Conservation (phyloP, 2,888 invertebrate species). For the Pheosia tremula region DNA sequence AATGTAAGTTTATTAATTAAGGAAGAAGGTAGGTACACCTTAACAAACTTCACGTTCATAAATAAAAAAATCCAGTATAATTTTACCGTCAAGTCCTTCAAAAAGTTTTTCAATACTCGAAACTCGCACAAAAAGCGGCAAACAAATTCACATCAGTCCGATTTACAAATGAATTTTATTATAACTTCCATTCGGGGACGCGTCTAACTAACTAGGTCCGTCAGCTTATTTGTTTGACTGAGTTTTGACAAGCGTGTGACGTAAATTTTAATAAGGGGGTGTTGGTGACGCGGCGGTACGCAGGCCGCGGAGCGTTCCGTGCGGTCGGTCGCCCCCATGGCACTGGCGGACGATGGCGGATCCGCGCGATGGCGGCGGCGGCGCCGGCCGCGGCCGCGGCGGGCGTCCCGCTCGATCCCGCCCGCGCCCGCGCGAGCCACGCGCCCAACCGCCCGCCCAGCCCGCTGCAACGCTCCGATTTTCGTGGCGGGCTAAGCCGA, state of each 20-base stretch:
- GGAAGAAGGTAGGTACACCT: not conserved
- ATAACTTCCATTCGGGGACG: constrained; percentile 44
- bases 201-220: constrained; percentile 51
- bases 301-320: constrained; percentile 56
- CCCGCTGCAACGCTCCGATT: constrained; percentile 64
- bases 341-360: constrained; percentile 54
- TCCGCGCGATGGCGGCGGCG: constrained; percentile 25
- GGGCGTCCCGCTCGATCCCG: constrained; percentile 26
- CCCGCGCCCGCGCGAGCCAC: constrained; percentile 22
- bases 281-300: constrained; percentile 26
- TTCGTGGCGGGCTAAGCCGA: constrained; percentile 72
- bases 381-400: constrained; percentile 23
- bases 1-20: not conserved
- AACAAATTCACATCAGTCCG: constrained; percentile 56
- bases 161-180: constrained; percentile 39
- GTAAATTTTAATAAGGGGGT: constrained; percentile 65
- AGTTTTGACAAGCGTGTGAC: constrained; percentile 66
- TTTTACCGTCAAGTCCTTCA: constrained; percentile 45
- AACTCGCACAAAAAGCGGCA: constrained; percentile 47
- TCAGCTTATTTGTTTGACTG: constrained; percentile 53
- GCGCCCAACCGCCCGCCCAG: constrained; percentile 37
- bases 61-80: constrained; percentile 28
- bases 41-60: constrained; percentile 11
- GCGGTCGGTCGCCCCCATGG: constrained; percentile 62
- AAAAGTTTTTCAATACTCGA: constrained; percentile 49